Conservation (phyloP, 2,797 vertebrate genomes). For the Taenioides sp. region DNA sequence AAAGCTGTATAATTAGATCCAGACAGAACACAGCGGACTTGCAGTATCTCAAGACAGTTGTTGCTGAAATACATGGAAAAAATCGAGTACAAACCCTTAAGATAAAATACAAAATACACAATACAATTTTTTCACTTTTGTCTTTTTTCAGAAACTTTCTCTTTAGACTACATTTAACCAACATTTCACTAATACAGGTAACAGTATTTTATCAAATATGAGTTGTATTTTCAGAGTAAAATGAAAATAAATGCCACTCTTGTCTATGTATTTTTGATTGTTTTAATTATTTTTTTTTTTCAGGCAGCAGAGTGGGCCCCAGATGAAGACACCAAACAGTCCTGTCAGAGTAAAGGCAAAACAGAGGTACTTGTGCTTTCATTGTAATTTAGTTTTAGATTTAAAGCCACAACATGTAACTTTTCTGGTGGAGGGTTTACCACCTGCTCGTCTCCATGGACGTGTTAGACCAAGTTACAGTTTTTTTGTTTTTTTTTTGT, state of each 20-base stretch:
- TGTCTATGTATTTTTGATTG: background rate
- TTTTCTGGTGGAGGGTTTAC: too few species aligned
- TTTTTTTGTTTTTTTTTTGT: too few species aligned
- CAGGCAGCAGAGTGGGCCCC: slow-evolving; percentile 90
- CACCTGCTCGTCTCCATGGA: too few species aligned
- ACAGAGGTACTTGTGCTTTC: slow-evolving; percentile 77
- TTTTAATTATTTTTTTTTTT: background rate
- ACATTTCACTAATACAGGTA: slow-evolving; percentile 94
- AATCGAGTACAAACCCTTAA: too few species aligned
- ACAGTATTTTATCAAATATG: background rate
- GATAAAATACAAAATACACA: too few species aligned
- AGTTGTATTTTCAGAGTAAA: background rate
- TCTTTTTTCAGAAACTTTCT: slow-evolving; percentile 88
- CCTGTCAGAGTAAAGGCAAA: slow-evolving; percentile 97
- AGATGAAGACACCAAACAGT: slow-evolving; percentile 87
- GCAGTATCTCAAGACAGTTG: too few species aligned
- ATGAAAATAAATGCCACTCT: background rate
- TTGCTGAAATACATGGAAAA: too few species aligned
- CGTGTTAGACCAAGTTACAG: too few species aligned
- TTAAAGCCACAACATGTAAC: background rate
- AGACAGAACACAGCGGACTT: too few species aligned
- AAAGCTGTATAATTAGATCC: too few species aligned
- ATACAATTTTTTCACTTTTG: background rate
- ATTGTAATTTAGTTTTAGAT: background rate
- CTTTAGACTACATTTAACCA: slow-evolving; percentile 91